Evolutionary conservation across 2,888 invertebrate genomes (phyloP).

Genomic region (Brassicogethes aeneus): DNA sequence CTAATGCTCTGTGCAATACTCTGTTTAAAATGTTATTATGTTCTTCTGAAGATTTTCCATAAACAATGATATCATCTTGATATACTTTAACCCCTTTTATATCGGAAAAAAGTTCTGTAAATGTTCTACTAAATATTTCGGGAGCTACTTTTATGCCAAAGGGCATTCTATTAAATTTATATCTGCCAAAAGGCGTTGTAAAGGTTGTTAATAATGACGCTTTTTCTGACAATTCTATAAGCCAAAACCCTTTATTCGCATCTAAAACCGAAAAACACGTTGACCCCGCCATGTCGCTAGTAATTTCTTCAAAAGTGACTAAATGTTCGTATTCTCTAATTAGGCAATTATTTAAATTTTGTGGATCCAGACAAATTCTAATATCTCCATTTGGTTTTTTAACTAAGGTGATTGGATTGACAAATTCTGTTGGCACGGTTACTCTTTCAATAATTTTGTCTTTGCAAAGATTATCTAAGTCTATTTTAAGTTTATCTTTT

Average conservation of each 20-base stretch:
- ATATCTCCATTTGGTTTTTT: slow-evolving; percentile 15
- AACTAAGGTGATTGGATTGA: slow-evolving; percentile 4
- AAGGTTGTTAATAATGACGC: no score
- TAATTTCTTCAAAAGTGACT: slow-evolving; percentile 22
- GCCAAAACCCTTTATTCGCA: no score
- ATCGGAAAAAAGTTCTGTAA: no score
- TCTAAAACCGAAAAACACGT: no score
- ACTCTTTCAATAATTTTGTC: background rate
- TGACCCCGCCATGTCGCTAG: slow-evolving; percentile 13
- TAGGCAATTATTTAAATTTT: slow-evolving; percentile 23
- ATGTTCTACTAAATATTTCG: background rate
- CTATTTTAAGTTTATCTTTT: no score
- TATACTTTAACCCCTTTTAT: no score
- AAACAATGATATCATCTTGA: no score
- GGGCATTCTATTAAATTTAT: background rate
- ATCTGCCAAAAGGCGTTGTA: no score
- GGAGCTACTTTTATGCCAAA: background rate
- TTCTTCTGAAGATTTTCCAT: no score
- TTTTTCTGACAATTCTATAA: no score
- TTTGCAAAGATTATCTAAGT: background rate
- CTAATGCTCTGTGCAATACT: no score
- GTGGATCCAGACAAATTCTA: slow-evolving; percentile 27
- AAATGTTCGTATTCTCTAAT: slow-evolving; percentile 17
- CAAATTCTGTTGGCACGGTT: background rate
- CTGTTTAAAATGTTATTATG: no score